Percentiles rank a stretch among this genome's conserved stretches.
Evolutionary conservation across 1,140 invertebrate genomes (phyloP).

Genomic region (Gerris buenoi): DNA sequence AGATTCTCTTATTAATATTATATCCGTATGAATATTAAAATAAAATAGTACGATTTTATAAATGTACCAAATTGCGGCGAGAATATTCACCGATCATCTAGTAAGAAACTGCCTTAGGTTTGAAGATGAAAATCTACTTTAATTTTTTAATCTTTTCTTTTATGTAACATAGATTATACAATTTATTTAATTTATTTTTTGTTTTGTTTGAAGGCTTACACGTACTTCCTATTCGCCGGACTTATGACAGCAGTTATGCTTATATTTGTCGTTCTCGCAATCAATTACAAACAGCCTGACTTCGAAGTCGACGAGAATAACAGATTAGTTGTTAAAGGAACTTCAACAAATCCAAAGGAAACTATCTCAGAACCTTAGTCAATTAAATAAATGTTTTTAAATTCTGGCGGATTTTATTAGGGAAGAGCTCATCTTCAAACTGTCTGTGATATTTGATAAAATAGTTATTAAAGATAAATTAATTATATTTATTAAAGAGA

Average conservation of each 20-base stretch:
- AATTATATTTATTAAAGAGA: too few relatives aligned
- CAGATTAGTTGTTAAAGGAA: neutral
- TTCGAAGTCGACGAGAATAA: constrained; percentile 23
- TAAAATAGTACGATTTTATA: neutral
- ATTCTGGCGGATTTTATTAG: too few relatives aligned
- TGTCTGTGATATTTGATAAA: too few relatives aligned
- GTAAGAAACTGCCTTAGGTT: neutral
- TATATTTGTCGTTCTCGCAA: constrained; percentile 61
- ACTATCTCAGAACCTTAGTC: too few relatives aligned
- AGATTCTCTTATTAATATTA: too few relatives aligned
- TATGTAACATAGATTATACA: neutral
- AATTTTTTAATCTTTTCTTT: neutral
- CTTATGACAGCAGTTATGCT: constrained; percentile 71
- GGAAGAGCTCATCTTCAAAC: too few relatives aligned
- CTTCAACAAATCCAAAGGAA: constrained; percentile 4
- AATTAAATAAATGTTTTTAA: too few relatives aligned
- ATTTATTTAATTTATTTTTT: neutral
- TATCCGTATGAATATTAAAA: neutral
- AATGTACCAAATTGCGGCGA: neutral
- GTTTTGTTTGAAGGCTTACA: constrained; percentile 47
- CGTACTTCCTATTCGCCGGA: constrained; percentile 77
- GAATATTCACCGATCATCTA: too few relatives aligned
- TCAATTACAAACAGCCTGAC: constrained; percentile 45
- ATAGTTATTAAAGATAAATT: too few relatives aligned
- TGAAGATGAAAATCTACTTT: neutral